Conservation (phyloP, 2,797 vertebrate species). For the Myiotriccus ornatus region DNA sequence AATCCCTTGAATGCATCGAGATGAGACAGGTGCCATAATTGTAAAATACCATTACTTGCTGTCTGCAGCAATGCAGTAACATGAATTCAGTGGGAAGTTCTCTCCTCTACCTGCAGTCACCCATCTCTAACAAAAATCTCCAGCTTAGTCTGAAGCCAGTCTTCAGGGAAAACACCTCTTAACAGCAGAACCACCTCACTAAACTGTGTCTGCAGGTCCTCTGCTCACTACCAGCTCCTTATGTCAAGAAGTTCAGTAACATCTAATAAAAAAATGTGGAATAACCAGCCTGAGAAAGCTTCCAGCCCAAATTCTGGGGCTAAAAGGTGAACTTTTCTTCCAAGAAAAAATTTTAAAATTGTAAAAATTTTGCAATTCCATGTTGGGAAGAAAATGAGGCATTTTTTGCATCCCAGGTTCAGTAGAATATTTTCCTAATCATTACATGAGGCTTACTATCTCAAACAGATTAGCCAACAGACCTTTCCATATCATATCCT, state of each 20-base stretch:
- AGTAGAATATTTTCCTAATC: neutral
- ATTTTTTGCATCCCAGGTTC: neutral
- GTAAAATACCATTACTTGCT: neutral
- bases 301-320: neutral
- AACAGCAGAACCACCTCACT: neutral
- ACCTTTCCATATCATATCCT: neutral
- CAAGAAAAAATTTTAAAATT: neutral
- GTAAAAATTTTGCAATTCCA: neutral
- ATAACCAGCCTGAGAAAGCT: neutral
- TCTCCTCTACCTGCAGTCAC: neutral
- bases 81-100: neutral
- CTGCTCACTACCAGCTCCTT: neutral
- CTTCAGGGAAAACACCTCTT: neutral
- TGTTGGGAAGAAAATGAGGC: neutral
- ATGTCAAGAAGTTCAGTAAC: neutral
- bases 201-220: neutral
- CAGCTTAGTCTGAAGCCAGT: neutral
- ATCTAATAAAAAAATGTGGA: rapidly evolving
- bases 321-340: neutral
- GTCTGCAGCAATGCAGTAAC: neutral
- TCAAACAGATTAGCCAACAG: neutral
- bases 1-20: neutral
- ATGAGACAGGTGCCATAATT: neutral
- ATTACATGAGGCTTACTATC: neutral
- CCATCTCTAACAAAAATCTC: neutral